These are phyloP conservation scores for Sparidentex hasta DNA, from an alignment of 2,797 vertebrate species.

Conservation along the genomic window DNA sequence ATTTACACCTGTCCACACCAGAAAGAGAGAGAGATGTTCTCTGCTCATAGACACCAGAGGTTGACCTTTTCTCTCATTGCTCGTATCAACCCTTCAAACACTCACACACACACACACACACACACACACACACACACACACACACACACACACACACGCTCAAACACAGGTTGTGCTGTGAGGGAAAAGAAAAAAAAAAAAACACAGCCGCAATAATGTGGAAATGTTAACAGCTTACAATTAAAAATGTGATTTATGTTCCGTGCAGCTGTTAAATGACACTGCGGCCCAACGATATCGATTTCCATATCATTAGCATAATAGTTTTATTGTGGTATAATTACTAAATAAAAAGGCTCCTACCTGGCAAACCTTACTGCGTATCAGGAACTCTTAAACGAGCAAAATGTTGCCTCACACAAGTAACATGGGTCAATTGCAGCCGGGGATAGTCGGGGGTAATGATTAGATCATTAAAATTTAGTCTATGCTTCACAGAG, in stretches of 20 bases:
- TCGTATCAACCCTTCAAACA: constrained; percentile 63
- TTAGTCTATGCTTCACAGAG: constrained; percentile 99
- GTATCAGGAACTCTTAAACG: constrained; percentile 96
- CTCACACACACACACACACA: constrained; percentile 30
- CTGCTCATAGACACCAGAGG: constrained; percentile 28
- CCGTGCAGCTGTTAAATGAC: constrained; percentile 83
- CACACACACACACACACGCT: constrained; percentile 23
- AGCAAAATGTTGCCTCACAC: constrained; percentile 96
- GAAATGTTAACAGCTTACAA: constrained; percentile 85
- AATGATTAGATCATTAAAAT: constrained; percentile 99
- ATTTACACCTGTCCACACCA: constrained; percentile 57
- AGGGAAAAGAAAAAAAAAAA: constrained; percentile 31
- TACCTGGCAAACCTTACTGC: constrained; percentile 95
- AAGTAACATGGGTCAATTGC: constrained; percentile 99
- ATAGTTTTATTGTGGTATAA: constrained; percentile 99
- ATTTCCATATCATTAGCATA: constrained; percentile 93
- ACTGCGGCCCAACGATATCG: constrained; percentile 83
- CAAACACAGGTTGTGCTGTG: not conserved
- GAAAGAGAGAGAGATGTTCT: constrained; percentile 42
- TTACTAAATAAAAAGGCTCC: constrained; percentile 94
- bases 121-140: constrained; percentile 35
- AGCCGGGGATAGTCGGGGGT: constrained; percentile 95
- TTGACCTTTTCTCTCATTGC: constrained; percentile 78
- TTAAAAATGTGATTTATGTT: constrained; percentile 89
- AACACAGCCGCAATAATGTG: constrained; percentile 78